phyloP scores from a whole-genome alignment of 2,888 invertebrate species.

The Siphonodentalium dalli region DNA sequence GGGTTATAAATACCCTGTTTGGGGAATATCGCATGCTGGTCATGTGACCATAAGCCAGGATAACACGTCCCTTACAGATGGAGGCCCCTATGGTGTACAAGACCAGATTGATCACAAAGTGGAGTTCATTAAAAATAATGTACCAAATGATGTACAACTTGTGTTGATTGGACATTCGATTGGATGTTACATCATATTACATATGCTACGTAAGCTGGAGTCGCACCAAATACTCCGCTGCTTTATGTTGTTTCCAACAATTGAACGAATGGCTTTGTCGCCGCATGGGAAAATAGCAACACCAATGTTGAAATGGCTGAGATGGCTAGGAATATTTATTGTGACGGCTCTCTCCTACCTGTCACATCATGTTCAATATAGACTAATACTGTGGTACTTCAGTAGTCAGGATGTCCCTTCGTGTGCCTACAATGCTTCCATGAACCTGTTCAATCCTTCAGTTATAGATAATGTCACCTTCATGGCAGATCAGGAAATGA shows the following conservation, averaged over 20 bases:
- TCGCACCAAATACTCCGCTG: constrained; percentile 63
- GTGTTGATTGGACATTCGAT: constrained; percentile 91
- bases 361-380: constrained; percentile 38
- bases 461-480: constrained; percentile 47
- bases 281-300: constrained; percentile 77
- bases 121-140: constrained; percentile 76
- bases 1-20: constrained; percentile 74
- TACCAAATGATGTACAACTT: constrained; percentile 74
- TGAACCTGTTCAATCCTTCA: constrained; percentile 56
- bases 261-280: constrained; percentile 81
- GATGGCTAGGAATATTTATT: constrained; percentile 56
- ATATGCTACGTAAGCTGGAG: constrained; percentile 71
- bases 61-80: too few species aligned
- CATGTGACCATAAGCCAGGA: constrained; percentile 71
- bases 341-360: constrained; percentile 51
- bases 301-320: constrained; percentile 69
- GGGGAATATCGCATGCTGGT: constrained; percentile 83
- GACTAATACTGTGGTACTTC: constrained; percentile 56
- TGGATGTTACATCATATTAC: constrained; percentile 83
- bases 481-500: constrained; percentile 73
- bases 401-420: constrained; percentile 39
- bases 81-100: not conserved
- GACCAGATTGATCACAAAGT: constrained; percentile 73
- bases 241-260: constrained; percentile 82
- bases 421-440: constrained; percentile 54